Evolutionary conservation across 2,888 invertebrate species (phyloP), one percentile per base, ranked within the genome.

Genomic region (Euplagia quadripunctaria): DNA sequence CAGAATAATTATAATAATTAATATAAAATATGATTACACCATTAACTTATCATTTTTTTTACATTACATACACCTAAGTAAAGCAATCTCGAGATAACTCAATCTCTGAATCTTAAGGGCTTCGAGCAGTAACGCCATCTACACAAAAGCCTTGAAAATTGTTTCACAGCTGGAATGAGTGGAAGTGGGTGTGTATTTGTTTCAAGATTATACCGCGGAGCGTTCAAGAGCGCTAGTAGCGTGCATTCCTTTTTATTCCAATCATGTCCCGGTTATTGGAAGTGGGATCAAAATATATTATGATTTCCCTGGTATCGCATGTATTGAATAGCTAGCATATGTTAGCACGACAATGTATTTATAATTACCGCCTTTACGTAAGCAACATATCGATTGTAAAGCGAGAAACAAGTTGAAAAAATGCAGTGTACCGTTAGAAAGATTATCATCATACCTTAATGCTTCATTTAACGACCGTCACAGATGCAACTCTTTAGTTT

Each of bases 381-480:
- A 85, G 76, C 51, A 74, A 74, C 73, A 83, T 79, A 73, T 75
- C 70, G 78, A 79, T 82, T 79, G 83, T 73, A 77, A 82, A 77
- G 72, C 74, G 73, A 84, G 82, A 85, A 79, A 75, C 80, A 78
- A 80, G 80, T 82, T 77, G 79, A 85, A 88, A 81, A 87, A 87
- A 88, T 87, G 88, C 88, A 87, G 87, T 85, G 82, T 85, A 87
- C 87, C 88, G 88, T 87, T 88, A 87, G 78, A 87, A 78, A 84
- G 85, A 86, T 86, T 85, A 84, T 79, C 82, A 87, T 86, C 85
- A 85, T 85, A 83, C 80, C 81, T 84, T 85, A 85, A 85, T 84
- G 84, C 83, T 84, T 84, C 81, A 85, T 83, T 84, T 84, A 84
- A 80, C 84, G 85, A 83, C 82, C 84, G 83, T 84, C 84, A 80